These are phyloP conservation scores for Aphidius colemani DNA, from an alignment of 2,888 invertebrate species.

Conservation along the genomic window DNA sequence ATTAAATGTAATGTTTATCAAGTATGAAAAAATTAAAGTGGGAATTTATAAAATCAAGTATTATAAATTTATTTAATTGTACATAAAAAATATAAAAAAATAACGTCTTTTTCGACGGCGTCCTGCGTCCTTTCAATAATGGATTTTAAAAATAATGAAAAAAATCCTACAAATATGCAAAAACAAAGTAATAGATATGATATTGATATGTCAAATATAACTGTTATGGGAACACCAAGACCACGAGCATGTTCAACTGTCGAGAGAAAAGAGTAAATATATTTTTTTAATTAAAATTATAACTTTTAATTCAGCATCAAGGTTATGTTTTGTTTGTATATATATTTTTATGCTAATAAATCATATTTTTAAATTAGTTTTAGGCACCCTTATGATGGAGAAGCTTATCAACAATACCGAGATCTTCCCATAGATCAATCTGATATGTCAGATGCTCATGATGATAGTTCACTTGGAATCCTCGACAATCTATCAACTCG, in stretches of 20 bases:
- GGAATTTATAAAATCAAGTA: no score
- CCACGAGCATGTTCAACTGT: slow-evolving; percentile 61
- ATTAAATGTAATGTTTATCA: no score
- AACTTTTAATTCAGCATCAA: not conserved
- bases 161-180: slow-evolving; percentile 1
- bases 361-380: slow-evolving; percentile 7
- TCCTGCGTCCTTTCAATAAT: no score
- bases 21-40: no score
- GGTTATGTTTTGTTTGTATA: slow-evolving; percentile 6
- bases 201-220: slow-evolving; percentile 43
- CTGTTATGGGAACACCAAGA: slow-evolving; percentile 54
- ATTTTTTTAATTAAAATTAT: not conserved
- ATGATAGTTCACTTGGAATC: slow-evolving; percentile 46
- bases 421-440: not conserved
- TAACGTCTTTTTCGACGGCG: no score
- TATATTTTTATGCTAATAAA: slow-evolving; percentile 22
- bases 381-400: not conserved
- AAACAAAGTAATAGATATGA: slow-evolving; percentile 21
- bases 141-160: no score
- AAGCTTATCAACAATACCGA: not conserved
- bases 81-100: no score
- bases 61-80: no score
- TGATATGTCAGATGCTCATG: slow-evolving; percentile 1
- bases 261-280: slow-evolving; percentile 50
- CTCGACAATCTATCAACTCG: slow-evolving; percentile 48